Evolutionary conservation across 2,113 vertebrate genomes (phyloP), one percentile per base, ranked within the genome.

Genomic region (Aythya baeri): DNA sequence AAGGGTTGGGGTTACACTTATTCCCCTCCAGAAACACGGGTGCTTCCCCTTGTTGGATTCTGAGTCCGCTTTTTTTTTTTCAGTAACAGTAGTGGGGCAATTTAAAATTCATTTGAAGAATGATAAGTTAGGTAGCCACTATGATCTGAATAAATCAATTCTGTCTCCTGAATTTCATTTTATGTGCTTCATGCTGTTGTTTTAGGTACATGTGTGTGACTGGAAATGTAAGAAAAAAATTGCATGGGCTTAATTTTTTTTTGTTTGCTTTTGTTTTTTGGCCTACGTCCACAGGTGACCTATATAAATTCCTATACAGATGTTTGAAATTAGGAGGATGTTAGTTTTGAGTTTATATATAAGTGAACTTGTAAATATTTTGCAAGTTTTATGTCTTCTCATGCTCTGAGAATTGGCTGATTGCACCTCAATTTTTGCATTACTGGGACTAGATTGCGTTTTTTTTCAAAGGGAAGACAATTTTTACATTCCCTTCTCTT

Each of bases 131-230:
- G n/a, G 58, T n/a, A 59, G n/a, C 12, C 7, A 2, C 12, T 59
- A 38, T 58, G 14, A 2, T 8, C 49, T 32, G 76, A 54, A 73
- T 70, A 58, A 46, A 34, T 38, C 32, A 11, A 5, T 46, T 27
- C 21, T 46, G 2, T 36, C 27, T 57, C 32, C 49, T 46, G 5
- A 7, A 34, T 13, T 22, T 3, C 46, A n/a, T 44, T 63, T 43
- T 49, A 31, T 1, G 27, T 13, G 63, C 49, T 55, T 79, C 21
- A 2, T 4, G 4, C 63, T 38, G 14, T 9, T 43, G 29, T 9
- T 78, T 25, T 8, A 76, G 58, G 13, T 55, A 58, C 31, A 29
- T 1, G 3, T 0, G 0, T 27, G 3, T 15, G 44, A 23, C 68
- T 66, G 32, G 26, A 34, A 66, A 49, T 4, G 34, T 18, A 70